Conservation (phyloP, 1,140 invertebrate genomes). For the Ladona fulva region DNA sequence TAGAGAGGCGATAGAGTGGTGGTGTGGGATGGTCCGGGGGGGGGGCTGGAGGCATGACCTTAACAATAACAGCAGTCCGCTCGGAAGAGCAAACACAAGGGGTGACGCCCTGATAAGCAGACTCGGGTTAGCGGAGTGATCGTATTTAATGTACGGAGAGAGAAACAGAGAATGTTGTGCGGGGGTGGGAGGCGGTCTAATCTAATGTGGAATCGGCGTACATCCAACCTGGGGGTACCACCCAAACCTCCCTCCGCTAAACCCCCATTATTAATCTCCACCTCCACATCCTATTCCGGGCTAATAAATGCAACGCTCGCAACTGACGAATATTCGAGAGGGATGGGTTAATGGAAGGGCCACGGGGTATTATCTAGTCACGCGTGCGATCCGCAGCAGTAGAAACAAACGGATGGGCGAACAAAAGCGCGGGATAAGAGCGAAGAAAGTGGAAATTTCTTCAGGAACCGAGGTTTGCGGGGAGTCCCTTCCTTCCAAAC, state of each 20-base stretch:
- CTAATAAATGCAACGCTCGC: not conserved
- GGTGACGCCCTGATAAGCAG: conserved; percentile 1
- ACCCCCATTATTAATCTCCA: not conserved
- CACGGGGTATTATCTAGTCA: too few species aligned
- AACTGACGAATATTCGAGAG: too few species aligned
- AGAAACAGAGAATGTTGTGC: not conserved
- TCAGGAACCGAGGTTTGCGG: too few species aligned
- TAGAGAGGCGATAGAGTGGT: not conserved
- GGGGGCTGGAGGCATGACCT: not conserved
- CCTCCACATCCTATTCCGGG: not conserved
- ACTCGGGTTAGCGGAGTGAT: not conserved
- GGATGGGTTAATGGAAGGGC: too few species aligned
- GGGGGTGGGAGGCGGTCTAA: not conserved
- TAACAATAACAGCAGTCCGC: conserved; percentile 4
- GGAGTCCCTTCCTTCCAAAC: too few species aligned
- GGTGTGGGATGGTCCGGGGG: not conserved
- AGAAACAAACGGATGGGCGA: too few species aligned
- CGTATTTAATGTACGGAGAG: conserved; percentile 1
- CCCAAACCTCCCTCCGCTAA: not conserved
- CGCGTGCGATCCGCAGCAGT: too few species aligned
- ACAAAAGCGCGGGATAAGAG: too few species aligned
- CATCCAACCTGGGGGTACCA: not conserved
- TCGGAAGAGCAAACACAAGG: not conserved
- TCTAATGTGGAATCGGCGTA: not conserved
- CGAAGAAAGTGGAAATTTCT: too few species aligned